Base-by-base conservation (phyloP, 2,113 vertebrate genomes). In the Pardalotus punctatus region DNA sequence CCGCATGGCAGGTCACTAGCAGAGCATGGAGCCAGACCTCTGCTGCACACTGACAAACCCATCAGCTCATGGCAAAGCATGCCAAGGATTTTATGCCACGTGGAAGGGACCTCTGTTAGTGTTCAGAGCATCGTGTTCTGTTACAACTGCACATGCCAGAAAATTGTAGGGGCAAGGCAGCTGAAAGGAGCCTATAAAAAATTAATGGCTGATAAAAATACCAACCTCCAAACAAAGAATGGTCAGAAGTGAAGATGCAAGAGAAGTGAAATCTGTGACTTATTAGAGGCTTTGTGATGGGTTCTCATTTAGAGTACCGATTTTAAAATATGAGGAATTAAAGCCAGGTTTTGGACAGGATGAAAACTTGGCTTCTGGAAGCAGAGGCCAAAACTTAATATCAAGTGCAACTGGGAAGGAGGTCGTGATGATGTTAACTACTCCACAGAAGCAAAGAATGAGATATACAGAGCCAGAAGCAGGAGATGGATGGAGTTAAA, bases 1-100 rank as follows among this genome's bases (percentile, higher is more conserved):
- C 69, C 96, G 4, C 86, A 95, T 94, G 96, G 96, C 77, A 86
- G 94, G 96, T 92, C 90, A 64, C 64, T 0, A n/a, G 82, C 86
- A 96, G 90, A 96, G 82, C 96, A 90, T 1, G 22, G 94, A 88
- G 60, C 64, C 80, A 74, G 78, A 57, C 53, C 76, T 42, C 40
- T 0, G 11, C 84, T 19, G 74, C 45, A 51, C 29, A 2, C 38
- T 7, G 29, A 67, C 73, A 54, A 72, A 74, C n/a, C 66, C 60
- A 62, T 18, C 65, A 25, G 6, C 77, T 35, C 57, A 25, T 6
- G 25, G 65, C 64, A 51, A 35, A 48, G 64, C 62, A 5, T 2
- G 21, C 36, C 72, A 27, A 80, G 58, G 17, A n/a, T 24, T 20
- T 45, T 11, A 27, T 24, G 69, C 56, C 38, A 51, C 71, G n/a